Evolutionary conservation across 2,113 vertebrate genomes (phyloP).

Genomic region (Gambusia holbrooki): DNA sequence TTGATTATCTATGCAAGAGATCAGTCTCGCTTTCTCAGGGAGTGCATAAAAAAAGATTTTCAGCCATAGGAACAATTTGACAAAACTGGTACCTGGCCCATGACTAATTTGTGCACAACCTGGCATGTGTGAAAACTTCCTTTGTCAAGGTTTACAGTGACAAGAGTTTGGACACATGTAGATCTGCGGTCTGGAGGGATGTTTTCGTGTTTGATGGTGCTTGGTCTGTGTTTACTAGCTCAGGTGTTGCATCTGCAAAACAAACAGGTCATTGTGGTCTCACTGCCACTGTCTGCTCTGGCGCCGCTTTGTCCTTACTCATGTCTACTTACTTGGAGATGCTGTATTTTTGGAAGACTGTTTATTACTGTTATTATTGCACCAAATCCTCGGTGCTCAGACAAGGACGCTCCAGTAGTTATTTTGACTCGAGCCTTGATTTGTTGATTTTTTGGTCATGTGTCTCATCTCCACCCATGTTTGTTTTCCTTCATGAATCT

Average conservation of each 20-base stretch:
- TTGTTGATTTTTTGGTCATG: background rate
- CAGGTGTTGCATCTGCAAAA: slow-evolving; percentile 69
- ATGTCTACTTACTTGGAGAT: slow-evolving; percentile 7
- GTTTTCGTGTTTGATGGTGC: slow-evolving; percentile 36
- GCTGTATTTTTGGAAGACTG: background rate
- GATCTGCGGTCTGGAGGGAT: background rate
- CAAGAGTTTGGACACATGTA: background rate
- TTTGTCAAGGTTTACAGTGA: slow-evolving; percentile 12
- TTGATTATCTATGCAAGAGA: background rate
- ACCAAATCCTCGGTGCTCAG: slow-evolving; percentile 1
- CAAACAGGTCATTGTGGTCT: slow-evolving; percentile 63
- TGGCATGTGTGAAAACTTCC: slow-evolving; percentile 1
- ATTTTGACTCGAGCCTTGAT: background rate
- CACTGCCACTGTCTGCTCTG: slow-evolving; percentile 57
- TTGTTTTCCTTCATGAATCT: background rate
- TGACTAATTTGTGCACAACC: background rate
- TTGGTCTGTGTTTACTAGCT: slow-evolving; percentile 49
- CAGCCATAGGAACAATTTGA: too few relatives aligned
- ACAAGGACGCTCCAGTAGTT: background rate
- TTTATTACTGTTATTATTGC: background rate
- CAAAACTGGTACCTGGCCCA: too few relatives aligned
- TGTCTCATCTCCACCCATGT: background rate
- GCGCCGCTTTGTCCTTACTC: slow-evolving; percentile 27
- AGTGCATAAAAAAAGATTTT: too few relatives aligned
- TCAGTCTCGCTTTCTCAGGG: too few relatives aligned